phyloP scores from a whole-genome alignment of 1,140 invertebrate species.

The Rhopalosiphum maidis region DNA sequence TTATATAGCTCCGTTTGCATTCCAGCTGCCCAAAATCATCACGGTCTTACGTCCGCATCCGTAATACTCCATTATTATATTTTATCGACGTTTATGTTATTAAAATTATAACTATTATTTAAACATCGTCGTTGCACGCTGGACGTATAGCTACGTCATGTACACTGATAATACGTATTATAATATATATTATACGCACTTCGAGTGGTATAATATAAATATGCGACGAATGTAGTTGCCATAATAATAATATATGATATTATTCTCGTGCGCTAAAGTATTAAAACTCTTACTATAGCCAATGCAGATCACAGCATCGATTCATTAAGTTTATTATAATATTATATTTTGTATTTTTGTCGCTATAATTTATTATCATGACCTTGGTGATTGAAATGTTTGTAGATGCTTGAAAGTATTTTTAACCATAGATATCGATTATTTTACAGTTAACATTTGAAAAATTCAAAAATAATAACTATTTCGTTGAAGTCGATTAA shows the following conservation, averaged over 20 bases:
- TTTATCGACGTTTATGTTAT: background rate
- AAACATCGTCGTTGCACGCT: background rate
- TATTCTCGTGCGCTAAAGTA: too few species aligned
- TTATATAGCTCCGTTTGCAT: background rate
- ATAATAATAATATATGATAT: too few species aligned
- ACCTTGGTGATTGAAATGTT: background rate
- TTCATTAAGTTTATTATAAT: background rate
- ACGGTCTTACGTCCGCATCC: background rate
- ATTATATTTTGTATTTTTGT: background rate
- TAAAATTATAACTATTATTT: background rate
- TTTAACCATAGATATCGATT: background rate
- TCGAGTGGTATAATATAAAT: background rate
- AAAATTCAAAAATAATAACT: background rate
- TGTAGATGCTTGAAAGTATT: background rate
- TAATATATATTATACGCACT: background rate
- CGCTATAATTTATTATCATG: background rate
- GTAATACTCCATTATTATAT: background rate
- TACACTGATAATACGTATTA: background rate
- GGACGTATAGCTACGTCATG: too few species aligned
- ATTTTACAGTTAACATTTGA: background rate
- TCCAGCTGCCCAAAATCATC: background rate
- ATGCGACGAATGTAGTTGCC: background rate
- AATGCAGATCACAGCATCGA: background rate
- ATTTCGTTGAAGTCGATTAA: background rate
- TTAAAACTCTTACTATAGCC: background rate